Evolutionary conservation across 2,888 invertebrate genomes (phyloP).

Genomic region (Scaptomyza parva): DNA sequence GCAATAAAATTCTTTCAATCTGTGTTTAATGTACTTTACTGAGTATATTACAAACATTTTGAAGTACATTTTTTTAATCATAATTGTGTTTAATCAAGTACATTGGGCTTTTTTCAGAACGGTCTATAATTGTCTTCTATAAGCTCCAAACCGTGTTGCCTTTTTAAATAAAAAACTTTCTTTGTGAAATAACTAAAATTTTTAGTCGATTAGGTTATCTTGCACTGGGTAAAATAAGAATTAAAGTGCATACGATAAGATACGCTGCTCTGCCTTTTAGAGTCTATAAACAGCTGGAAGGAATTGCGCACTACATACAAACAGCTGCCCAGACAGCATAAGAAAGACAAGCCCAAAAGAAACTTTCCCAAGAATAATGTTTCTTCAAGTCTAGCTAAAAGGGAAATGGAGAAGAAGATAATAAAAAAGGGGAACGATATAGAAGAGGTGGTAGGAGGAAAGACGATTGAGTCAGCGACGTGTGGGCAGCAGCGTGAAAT

Average conservation of each 20-base stretch:
- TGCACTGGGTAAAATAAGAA: constrained; percentile 4
- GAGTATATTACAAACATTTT: too few species aligned
- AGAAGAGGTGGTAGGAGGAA: neutral
- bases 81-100: too few species aligned
- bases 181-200: constrained; percentile 7
- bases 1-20: too few species aligned
- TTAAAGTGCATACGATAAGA: constrained; percentile 33
- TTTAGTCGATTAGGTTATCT: constrained; percentile 28
- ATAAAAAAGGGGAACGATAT: neutral
- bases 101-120: too few species aligned
- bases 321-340: constrained; percentile 21
- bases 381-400: constrained; percentile 20
- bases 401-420: neutral
- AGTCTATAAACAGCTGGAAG: constrained; percentile 31
- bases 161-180: constrained; percentile 8
- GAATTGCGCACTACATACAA: constrained; percentile 15
- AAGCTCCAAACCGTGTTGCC: neutral
- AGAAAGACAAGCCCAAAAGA: constrained; percentile 9
- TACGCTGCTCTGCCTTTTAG: neutral
- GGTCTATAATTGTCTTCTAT: neutral
- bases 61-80: too few species aligned
- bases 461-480: constrained; percentile 25
- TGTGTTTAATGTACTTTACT: too few species aligned
- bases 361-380: constrained; percentile 53
- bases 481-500: constrained; percentile 55